Evolutionary conservation across 2,888 invertebrate genomes (phyloP).

Genomic region (Imbricaverruca yamaguchii): DNA sequence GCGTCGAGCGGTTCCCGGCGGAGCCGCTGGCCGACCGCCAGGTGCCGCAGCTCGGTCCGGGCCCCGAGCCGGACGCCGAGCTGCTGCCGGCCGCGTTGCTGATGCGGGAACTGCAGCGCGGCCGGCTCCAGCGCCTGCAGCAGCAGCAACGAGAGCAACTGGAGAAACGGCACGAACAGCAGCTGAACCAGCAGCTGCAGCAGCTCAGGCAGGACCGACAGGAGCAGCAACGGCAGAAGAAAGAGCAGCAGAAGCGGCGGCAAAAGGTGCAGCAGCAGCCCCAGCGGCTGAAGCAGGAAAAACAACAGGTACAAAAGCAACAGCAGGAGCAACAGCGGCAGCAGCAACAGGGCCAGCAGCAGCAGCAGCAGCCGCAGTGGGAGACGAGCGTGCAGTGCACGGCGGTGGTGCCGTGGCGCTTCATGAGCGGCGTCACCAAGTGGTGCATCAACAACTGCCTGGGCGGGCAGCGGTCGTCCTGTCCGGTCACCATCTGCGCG

Average conservation of each 20-base stretch:
- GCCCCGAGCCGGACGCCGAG: neutral
- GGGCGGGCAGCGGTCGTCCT: neutral
- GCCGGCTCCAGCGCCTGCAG: neutral
- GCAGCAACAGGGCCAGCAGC: neutral
- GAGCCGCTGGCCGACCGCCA: neutral
- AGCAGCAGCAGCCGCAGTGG: neutral
- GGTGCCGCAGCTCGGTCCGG: neutral
- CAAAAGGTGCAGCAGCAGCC: neutral
- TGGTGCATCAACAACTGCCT: conserved; percentile 14
- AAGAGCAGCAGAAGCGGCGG: neutral
- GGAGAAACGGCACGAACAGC: neutral
- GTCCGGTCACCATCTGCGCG: conserved; percentile 16
- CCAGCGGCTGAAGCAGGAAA: neutral
- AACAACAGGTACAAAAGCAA: neutral
- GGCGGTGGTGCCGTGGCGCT: conserved; percentile 3
- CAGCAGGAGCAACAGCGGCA: neutral
- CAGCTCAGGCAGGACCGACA: neutral
- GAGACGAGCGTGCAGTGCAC: conserved; percentile 15
- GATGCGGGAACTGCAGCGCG: neutral
- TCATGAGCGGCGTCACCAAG: conserved; percentile 15
- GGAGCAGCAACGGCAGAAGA: neutral
- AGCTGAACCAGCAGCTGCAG: neutral
- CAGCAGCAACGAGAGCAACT: neutral
- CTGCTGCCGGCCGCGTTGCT: neutral
- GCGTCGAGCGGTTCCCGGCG: neutral